Evolutionary conservation across 2,797 vertebrate genomes (phyloP).

Genomic region (Malurus leucopterus): DNA sequence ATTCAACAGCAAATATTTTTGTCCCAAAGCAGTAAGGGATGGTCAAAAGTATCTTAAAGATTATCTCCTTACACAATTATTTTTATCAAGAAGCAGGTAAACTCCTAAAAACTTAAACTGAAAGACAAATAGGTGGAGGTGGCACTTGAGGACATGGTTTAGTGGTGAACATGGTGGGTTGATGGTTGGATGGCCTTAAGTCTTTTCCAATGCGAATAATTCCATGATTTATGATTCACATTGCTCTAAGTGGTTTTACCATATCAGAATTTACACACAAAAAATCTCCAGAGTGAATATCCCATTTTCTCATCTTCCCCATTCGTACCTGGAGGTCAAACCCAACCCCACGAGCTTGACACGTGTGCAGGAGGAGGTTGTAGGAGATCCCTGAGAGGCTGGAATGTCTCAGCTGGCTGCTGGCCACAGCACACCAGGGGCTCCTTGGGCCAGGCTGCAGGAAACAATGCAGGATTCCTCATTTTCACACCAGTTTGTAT

Average conservation of each 20-base stretch:
- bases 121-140: not conserved
- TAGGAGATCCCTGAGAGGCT: slow-evolving; percentile 80
- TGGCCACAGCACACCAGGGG: slow-evolving; percentile 74
- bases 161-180: not conserved
- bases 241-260: not conserved
- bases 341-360: slow-evolving; percentile 79
- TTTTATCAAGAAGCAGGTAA: not conserved
- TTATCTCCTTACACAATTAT: not conserved
- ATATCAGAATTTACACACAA: accelerated
- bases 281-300: not conserved
- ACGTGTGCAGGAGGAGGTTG: slow-evolving; percentile 79
- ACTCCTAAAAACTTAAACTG: not conserved
- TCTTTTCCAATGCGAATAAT: not conserved
- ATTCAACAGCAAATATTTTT: not conserved
- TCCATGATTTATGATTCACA: not conserved
- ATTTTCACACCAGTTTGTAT: accelerated
- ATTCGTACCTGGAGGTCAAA: slow-evolving; percentile 83
- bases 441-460: slow-evolving; percentile 33
- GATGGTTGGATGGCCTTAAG: too few species aligned
- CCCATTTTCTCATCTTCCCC: not conserved
- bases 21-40: not conserved
- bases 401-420: slow-evolving; percentile 77
- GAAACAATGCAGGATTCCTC: not conserved
- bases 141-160: not conserved
- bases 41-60: not conserved